Evolutionary conservation across 2,888 invertebrate genomes (phyloP), one percentile per base, ranked within the genome.

Genomic region (Nomada fucata): DNA sequence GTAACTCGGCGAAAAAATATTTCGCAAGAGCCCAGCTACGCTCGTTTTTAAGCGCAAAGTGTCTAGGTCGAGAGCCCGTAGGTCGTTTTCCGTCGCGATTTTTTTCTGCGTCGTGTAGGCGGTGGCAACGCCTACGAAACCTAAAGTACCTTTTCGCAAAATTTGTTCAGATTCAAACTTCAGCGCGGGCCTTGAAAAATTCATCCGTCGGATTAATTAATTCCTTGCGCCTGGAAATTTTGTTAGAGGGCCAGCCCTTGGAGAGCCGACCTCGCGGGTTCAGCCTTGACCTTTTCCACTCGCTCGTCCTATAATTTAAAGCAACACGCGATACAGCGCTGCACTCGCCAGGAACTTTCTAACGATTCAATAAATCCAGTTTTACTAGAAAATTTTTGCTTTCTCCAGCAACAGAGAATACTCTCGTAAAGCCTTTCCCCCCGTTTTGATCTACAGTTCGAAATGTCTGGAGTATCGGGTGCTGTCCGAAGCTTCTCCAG

Each of bases 171-270:
- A 36, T 36, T 36, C 36, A 36, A 36, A 36, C 36, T 36, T 36
- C 36, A 7, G 36, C 7, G 0, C 36, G 7, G 36, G 36, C 7
- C 36, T 36, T 36, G 36, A 36, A 36, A 36, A 9, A 36, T 36
- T 36, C 36, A 73, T 55, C 55, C 70, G 72, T 44, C 65, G 69
- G 29, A 26, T 81, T 77, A 83, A 83, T 83, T 81, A 76, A 83
- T 81, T 83, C 76, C 76, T 86, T 76, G 86, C 83, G 86, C 59
- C 81, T 80, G 60, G 85, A 87, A 88, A 89, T 87, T 88, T 86
- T 84, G 83, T 69, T 53, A 29, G 65, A 67, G 50, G 42, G 71
- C 29, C 70, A 47, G 23, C 20, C 52, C 52, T 59, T 13, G 42
- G 47, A 29, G 72, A 29, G 44, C 74, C 23, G 20, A n/a, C 44